Evolutionary conservation across 2,113 vertebrate species (phyloP), one percentile per base, ranked within the genome.

Genomic region (Lanius collurio): DNA sequence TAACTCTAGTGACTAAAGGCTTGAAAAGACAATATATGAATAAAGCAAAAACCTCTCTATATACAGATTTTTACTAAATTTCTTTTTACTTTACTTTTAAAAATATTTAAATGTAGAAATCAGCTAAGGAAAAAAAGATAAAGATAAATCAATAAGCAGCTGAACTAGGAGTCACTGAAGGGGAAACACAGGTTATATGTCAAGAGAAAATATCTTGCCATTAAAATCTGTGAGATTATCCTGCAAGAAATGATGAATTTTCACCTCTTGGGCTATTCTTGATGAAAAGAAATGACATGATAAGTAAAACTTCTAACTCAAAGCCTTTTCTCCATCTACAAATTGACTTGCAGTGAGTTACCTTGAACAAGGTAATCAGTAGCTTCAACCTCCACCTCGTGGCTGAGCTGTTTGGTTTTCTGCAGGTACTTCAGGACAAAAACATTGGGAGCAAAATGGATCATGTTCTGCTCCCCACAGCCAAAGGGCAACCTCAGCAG

Each of bases 391-490:
- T 99, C 98, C 65, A 99, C 98, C 71, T 99, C 99, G 0, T 95
- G 83, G 71, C 98, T 98, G 63, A 99, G 98, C 83, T 99, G 99
- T 27, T 97, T 97, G 63, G 99, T 99, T 97, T 99, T 99, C 98
- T 99, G 99, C 77, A 99, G 98, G 62, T 99, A 99, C 89, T 99
- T 99, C 46, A 99, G 97, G 60, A 99, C 99, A 92, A 99, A 99
- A 78, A 99, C 98, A 7, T 99, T 99, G 31, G 99, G 99, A 9
- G 99, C 99, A 90, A 99, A 99, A 68, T 99, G 99, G 97, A 99
- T 99, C 99, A 99, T 99, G 97, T 99, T 99, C 97, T 99, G 99
- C 96, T 99, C 99, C 31, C 99, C 99, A 52, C 99, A 99, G 74
- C 99, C 99, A 71, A 99, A 99, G 1, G 99, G 99, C 27, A 99